phyloP scores from a whole-genome alignment of 1,140 invertebrate genomes.

The Lordiphosa clarofinis region DNA sequence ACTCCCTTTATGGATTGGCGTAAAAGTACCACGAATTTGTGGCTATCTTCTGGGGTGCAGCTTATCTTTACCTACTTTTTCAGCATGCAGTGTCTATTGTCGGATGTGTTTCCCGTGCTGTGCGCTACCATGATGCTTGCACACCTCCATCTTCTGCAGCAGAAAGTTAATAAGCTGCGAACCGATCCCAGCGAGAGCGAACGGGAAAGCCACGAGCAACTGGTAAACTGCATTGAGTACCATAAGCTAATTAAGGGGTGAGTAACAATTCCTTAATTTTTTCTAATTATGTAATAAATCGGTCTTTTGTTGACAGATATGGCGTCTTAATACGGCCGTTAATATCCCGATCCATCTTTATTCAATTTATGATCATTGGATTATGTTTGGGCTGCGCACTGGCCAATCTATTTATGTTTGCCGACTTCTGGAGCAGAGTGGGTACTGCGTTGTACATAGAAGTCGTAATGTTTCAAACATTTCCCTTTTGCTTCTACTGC shows the following conservation, averaged over 20 bases:
- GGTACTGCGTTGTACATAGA: slow-evolving; percentile 12
- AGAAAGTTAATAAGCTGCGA: too few species aligned
- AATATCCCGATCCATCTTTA: too few species aligned
- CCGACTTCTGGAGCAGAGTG: slow-evolving; percentile 19
- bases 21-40: slow-evolving; percentile 7
- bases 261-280: too few species aligned
- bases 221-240: slow-evolving; percentile 37
- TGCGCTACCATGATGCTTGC: slow-evolving; percentile 15
- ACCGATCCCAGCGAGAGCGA: slow-evolving; percentile 11
- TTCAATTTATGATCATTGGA: too few species aligned
- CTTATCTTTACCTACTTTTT: background rate
- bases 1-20: slow-evolving; percentile 38
- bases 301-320: background rate
- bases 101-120: slow-evolving; percentile 25
- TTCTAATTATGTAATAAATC: background rate
- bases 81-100: slow-evolving; percentile 9
- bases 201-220: slow-evolving; percentile 16
- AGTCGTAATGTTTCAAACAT: slow-evolving; percentile 28
- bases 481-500: slow-evolving; percentile 44
- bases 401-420: slow-evolving; percentile 44
- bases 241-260: slow-evolving; percentile 37
- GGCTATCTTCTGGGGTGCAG: slow-evolving; percentile 13
- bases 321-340: background rate
- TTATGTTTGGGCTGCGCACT: slow-evolving; percentile 15
- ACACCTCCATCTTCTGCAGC: slow-evolving; percentile 36